Evolutionary conservation across 2,113 vertebrate genomes (phyloP), one percentile per base, ranked within the genome.

Genomic region (Phyllopteryx taeniolatus): DNA sequence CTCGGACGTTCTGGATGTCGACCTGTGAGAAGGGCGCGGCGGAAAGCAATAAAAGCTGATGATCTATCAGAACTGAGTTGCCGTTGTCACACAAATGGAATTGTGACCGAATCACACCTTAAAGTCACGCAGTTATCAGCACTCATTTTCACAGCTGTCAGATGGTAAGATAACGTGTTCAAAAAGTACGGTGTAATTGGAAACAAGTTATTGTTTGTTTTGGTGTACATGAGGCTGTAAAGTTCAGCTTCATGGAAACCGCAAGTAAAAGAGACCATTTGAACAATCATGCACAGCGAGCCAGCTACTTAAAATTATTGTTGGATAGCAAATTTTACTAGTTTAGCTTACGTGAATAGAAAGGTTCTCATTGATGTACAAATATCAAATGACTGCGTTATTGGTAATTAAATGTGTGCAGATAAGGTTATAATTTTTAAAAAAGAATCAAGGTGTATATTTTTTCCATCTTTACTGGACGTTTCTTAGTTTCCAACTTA

Each of bases 21-120:
- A 76, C 20, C 78, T 90, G 63, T 90, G 62, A 91, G 61, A 88
- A 44, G 43, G 1, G 10, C 3, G 2, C 8, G 12, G 11, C 13
- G 1, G 44, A 35, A 79, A 49, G 8, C 74, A 56, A 77, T 82
- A 79, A 84, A 78, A 69, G 51, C 1, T 1, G 5, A 59, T 46
- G 33, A 71, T 68, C 68, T 20, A 62, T 78, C 22, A 70, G 64
- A 27, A 67, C 39, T 54, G 0, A 49, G 15, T 17, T 2, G 0
- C 33, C 1, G n/a, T 68, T 57, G 67, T 46, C 42, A 69, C n/a
- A 39, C 49, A 27, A 13, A 39, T 14, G 56, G 9, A 68, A n/a
- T 17, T 39, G 20, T 15, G 17, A 43, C 15, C 10, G 22, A 70
- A 59, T 19, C 8, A 27, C 47, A 11, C 49, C 35, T 53, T 33